phyloP scores from a whole-genome alignment of 2,113 vertebrate genomes.

The Xenus cinereus region DNA sequence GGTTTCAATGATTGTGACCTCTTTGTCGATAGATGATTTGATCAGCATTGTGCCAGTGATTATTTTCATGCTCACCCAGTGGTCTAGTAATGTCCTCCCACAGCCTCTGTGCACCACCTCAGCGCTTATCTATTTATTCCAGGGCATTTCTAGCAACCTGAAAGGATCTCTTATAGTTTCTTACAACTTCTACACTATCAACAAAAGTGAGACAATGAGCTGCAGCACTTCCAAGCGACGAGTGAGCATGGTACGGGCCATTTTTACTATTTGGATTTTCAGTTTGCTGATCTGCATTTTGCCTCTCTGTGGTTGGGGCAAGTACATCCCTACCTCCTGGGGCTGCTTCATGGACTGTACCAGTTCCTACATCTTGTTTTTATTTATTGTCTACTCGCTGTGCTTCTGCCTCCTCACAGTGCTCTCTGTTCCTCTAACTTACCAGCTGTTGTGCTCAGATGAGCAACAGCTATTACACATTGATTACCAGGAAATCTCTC shows the following conservation, averaged over 20 bases:
- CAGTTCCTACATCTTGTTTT: conserved; percentile 81
- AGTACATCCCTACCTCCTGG: conserved; percentile 81
- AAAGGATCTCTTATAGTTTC: conserved; percentile 88
- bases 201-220: conserved; percentile 37
- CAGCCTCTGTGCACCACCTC: conserved; percentile 82
- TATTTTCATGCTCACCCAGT: conserved; percentile 86
- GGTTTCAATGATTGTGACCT: conserved; percentile 86
- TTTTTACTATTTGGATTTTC: conserved; percentile 80
- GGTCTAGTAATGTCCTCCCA: conserved; percentile 72
- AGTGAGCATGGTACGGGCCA: conserved; percentile 73
- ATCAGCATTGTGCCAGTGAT: conserved; percentile 83
- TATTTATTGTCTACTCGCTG: conserved; percentile 79
- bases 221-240: conserved; percentile 57
- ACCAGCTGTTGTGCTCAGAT: conserved; percentile 87
- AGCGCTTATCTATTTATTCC: conserved; percentile 89
- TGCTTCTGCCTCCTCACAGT: conserved; percentile 80
- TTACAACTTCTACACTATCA: conserved; percentile 88
- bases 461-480: conserved; percentile 75
- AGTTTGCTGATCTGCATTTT: conserved; percentile 84
- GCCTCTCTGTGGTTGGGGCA: conserved; percentile 91
- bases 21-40: conserved; percentile 90
- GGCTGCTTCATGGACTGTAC: conserved; percentile 84
- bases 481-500: conserved; percentile 72
- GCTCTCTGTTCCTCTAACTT: conserved; percentile 84
- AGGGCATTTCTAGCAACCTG: conserved; percentile 91